Percentiles rank a stretch among this genome's conserved stretches.
These are phyloP conservation scores for Chironomus tentans DNA, from an alignment of 2,888 invertebrate genomes.

Conservation along the genomic window DNA sequence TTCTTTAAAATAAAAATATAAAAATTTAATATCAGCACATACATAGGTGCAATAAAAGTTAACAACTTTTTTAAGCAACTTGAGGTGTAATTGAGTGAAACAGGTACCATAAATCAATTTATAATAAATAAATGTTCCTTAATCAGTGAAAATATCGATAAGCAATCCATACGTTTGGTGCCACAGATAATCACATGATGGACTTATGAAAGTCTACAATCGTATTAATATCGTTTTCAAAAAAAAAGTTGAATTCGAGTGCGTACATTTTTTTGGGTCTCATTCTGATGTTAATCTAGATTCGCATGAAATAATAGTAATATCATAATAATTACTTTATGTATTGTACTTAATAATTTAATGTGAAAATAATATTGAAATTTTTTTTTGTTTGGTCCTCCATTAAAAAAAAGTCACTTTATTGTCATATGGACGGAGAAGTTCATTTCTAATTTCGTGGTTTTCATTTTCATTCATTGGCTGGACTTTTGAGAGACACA, in stretches of 20 bases:
- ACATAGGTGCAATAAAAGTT: neutral
- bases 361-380: neutral
- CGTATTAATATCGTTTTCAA: neutral
- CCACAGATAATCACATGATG: slow-evolving; percentile 7
- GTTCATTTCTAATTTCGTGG: neutral
- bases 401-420: neutral
- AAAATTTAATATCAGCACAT: neutral
- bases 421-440: neutral
- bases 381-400: neutral
- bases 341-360: neutral
- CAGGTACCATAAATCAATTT: slow-evolving; percentile 18
- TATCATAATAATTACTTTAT: slow-evolving; percentile 20
- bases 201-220: neutral
- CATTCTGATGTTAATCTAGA: slow-evolving; percentile 3
- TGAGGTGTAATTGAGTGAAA: slow-evolving; percentile 6
- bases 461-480: neutral
- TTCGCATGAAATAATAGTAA: slow-evolving; percentile 10
- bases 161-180: neutral
- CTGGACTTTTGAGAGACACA: slow-evolving; percentile 2
- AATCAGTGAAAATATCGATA: slow-evolving; percentile 7
- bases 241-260: neutral
- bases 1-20: slow-evolving; percentile 13
- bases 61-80: slow-evolving; percentile 3
- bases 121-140: neutral
- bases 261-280: neutral